phyloP scores from a whole-genome alignment of 2,113 vertebrate species.

The Tyrannus savana region DNA sequence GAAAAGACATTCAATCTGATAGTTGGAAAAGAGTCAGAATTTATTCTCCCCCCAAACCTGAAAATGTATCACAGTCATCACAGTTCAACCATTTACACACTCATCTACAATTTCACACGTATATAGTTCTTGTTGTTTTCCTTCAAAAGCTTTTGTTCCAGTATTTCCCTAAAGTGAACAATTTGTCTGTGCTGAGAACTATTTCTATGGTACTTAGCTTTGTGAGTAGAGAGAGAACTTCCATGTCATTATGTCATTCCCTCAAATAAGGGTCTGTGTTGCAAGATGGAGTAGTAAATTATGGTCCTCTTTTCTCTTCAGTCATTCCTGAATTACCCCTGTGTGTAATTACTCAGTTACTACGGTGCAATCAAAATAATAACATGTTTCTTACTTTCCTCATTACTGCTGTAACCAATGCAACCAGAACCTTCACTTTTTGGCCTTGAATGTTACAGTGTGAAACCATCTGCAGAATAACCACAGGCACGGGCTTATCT shows the following conservation, averaged over 20 bases:
- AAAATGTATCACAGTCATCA: not conserved
- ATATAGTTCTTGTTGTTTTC: not conserved
- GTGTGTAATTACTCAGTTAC: conserved; percentile 16
- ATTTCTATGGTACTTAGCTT: not conserved
- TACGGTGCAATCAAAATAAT: conserved; percentile 47
- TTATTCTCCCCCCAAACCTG: not conserved
- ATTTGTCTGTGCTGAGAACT: not conserved
- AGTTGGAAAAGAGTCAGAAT: not conserved
- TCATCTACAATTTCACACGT: not conserved
- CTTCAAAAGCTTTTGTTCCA: not conserved
- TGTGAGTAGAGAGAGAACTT: not conserved
- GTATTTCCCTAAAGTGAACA: not conserved
- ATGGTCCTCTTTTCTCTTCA: conserved; percentile 18
- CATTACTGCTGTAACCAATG: not conserved
- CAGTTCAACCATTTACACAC: not conserved
- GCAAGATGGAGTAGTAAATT: conserved; percentile 27
- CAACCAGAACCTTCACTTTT: conserved; percentile 3
- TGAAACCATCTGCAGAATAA: not conserved
- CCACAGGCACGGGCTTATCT: not conserved
- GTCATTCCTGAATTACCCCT: not conserved
- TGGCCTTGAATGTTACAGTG: not conserved
- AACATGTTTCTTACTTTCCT: conserved; percentile 19
- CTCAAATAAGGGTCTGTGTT: conserved; percentile 42
- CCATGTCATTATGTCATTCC: conserved; percentile 40
- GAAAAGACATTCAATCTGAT: not conserved